A percentile compares a stretch with the other conserved stretches of the same genome.
Evolutionary conservation across 2,888 invertebrate species (phyloP).

Genomic region (Gasteruption jaculator): DNA sequence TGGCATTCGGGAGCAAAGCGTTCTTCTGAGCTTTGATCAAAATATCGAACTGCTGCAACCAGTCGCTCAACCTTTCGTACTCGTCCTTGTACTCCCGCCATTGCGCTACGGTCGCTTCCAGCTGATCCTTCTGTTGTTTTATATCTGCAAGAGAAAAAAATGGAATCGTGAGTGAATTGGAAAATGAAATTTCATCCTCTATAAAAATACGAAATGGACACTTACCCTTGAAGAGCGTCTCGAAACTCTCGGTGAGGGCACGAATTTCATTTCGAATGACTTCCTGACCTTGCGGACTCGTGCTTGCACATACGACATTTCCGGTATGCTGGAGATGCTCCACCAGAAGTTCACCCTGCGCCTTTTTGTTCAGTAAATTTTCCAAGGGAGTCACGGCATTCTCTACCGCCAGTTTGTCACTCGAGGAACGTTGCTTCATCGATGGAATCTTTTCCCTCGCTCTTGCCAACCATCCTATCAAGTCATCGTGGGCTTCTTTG

Average conservation of each 20-base stretch:
- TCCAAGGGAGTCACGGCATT: slow-evolving; percentile 85
- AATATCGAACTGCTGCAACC: slow-evolving; percentile 89
- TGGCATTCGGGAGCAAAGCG: slow-evolving; percentile 71
- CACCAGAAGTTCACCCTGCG: slow-evolving; percentile 81
- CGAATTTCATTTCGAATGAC: slow-evolving; percentile 81
- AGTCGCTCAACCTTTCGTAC: slow-evolving; percentile 85
- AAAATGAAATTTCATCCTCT: not conserved
- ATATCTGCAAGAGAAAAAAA: slow-evolving; percentile 61
- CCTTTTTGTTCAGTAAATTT: slow-evolving; percentile 80
- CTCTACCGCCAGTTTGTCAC: slow-evolving; percentile 85
- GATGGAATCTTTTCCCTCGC: slow-evolving; percentile 87
- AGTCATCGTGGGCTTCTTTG: slow-evolving; percentile 87
- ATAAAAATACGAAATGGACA: not conserved
- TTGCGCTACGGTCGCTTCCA: slow-evolving; percentile 76
- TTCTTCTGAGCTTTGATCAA: slow-evolving; percentile 87
- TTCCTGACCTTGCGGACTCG: slow-evolving; percentile 74
- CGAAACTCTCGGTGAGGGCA: slow-evolving; percentile 79
- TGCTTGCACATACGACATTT: slow-evolving; percentile 79
- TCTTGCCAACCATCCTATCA: slow-evolving; percentile 82
- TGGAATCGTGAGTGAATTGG: no score
- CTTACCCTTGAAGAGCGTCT: slow-evolving; percentile 69
- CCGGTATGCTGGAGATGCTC: slow-evolving; percentile 86
- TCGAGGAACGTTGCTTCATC: slow-evolving; percentile 75
- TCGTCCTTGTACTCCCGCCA: slow-evolving; percentile 92
- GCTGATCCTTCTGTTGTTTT: slow-evolving; percentile 75